These are phyloP conservation scores for Atta colombica DNA, from an alignment of 1,140 invertebrate genomes.

Conservation along the genomic window DNA sequence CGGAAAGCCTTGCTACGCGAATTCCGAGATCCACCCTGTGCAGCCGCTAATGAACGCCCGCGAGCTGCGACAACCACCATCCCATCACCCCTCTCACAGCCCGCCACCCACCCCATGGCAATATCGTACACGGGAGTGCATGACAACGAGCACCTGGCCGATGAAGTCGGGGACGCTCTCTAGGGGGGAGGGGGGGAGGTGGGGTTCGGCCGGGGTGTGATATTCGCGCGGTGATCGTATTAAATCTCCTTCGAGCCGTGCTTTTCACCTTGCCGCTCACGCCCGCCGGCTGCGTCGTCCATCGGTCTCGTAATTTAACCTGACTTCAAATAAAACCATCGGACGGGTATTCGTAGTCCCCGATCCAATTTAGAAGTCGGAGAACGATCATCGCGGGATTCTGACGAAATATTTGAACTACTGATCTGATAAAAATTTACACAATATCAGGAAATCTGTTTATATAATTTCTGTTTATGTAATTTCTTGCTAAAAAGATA, in stretches of 20 bases:
- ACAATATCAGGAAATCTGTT: neutral
- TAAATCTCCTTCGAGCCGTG: slow-evolving; percentile 83
- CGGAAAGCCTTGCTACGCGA: slow-evolving; percentile 80
- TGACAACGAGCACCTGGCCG: slow-evolving; percentile 81
- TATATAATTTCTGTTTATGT: neutral
- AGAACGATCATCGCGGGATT: slow-evolving; percentile 49
- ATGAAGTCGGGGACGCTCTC: slow-evolving; percentile 65
- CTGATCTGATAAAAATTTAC: slow-evolving; percentile 24
- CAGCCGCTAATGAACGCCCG: slow-evolving; percentile 83
- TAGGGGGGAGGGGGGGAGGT: slow-evolving; percentile 5
- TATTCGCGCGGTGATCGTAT: slow-evolving; percentile 82
- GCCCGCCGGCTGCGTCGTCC: slow-evolving; percentile 64
- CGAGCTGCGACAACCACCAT: slow-evolving; percentile 71
- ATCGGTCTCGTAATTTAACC: slow-evolving; percentile 78
- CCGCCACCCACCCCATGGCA: slow-evolving; percentile 36
- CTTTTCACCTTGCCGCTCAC: slow-evolving; percentile 73
- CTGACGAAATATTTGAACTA: slow-evolving; percentile 47
- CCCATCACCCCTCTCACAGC: neutral
- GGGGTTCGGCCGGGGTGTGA: slow-evolving; percentile 73
- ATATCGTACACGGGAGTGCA: slow-evolving; percentile 77
- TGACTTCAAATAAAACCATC: slow-evolving; percentile 78
- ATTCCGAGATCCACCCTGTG: slow-evolving; percentile 83
- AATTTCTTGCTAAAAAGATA: neutral
- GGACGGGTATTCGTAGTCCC: slow-evolving; percentile 66
- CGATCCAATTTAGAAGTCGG: slow-evolving; percentile 60